Conservation (phyloP, 2,888 invertebrate species). For the Dicranocentrus wangi region DNA sequence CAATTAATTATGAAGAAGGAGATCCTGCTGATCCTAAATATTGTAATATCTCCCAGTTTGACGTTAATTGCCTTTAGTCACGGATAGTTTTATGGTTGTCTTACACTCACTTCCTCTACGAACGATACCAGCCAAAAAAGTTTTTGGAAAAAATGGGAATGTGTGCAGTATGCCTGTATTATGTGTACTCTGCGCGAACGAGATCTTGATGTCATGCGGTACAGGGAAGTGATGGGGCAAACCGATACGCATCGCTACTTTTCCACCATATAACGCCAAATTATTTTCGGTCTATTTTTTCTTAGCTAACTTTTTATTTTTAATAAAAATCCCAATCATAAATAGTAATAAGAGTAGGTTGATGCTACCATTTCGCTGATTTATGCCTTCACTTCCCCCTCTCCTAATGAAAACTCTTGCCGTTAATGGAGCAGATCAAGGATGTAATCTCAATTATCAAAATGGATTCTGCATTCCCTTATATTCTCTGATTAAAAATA, state of each 20-base stretch:
- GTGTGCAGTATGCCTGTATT: background rate
- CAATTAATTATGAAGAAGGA: constrained; percentile 50
- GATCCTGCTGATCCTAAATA: constrained; percentile 41
- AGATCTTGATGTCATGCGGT: background rate
- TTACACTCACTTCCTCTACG: background rate
- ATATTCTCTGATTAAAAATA: too few relatives aligned
- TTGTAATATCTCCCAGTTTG: constrained; percentile 42
- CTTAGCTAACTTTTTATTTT: constrained; percentile 7
- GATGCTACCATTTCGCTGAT: background rate
- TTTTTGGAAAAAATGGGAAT: too few relatives aligned
- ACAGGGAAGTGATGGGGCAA: too few relatives aligned
- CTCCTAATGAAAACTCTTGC: too few relatives aligned
- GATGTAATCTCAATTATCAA: too few relatives aligned
- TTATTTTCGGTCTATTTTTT: too few relatives aligned
- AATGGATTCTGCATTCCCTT: too few relatives aligned
- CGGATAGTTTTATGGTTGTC: constrained; percentile 13
- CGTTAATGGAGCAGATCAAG: too few relatives aligned
- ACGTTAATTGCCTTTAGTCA: constrained; percentile 49
- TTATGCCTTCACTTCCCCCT: background rate
- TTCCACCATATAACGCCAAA: too few relatives aligned
- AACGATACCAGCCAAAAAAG: too few relatives aligned
- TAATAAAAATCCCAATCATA: background rate
- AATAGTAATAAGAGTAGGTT: background rate
- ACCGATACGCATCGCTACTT: too few relatives aligned
- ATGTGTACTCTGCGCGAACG: background rate